phyloP scores from a whole-genome alignment of 2,113 vertebrate species.

The Calidris pygmaea region DNA sequence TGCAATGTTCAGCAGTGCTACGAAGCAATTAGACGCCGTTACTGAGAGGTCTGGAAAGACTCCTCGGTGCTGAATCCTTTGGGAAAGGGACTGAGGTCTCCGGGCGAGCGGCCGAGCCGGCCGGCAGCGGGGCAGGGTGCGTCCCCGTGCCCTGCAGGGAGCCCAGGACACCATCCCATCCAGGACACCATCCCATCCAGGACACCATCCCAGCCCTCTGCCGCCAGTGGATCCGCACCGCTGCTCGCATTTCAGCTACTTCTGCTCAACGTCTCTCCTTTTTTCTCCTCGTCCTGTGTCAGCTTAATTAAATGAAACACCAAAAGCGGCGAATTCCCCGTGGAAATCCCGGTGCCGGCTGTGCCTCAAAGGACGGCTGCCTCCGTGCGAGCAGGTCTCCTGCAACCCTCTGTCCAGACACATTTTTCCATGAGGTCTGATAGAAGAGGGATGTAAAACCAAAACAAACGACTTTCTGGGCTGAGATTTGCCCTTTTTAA shows the following conservation, averaged over 20 bases:
- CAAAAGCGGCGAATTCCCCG: not conserved
- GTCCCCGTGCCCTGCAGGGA: not conserved
- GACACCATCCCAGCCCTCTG: not conserved
- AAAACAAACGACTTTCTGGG: not conserved
- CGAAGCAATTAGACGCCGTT: fast-evolving
- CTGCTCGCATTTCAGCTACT: not conserved
- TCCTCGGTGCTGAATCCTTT: not conserved
- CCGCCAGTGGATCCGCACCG: fast-evolving
- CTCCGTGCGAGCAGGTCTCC: not conserved
- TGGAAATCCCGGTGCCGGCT: not conserved
- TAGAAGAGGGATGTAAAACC: not conserved
- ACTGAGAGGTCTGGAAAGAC: not conserved
- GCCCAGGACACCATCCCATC: not conserved
- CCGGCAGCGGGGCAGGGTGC: fast-evolving
- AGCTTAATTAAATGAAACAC: fast-evolving
- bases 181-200: no score
- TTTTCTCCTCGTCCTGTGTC: not conserved
- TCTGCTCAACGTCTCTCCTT: no score
- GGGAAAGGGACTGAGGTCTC: not conserved
- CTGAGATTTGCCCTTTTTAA: not conserved
- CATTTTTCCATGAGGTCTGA: not conserved
- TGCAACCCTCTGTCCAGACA: not conserved
- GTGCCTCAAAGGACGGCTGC: not conserved
- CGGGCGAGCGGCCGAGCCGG: fast-evolving
- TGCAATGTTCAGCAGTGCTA: fast-evolving